Evolutionary conservation across 1,140 invertebrate genomes (phyloP), one percentile per base, ranked within the genome.

Genomic region (Lepeophtheirus salmonis): DNA sequence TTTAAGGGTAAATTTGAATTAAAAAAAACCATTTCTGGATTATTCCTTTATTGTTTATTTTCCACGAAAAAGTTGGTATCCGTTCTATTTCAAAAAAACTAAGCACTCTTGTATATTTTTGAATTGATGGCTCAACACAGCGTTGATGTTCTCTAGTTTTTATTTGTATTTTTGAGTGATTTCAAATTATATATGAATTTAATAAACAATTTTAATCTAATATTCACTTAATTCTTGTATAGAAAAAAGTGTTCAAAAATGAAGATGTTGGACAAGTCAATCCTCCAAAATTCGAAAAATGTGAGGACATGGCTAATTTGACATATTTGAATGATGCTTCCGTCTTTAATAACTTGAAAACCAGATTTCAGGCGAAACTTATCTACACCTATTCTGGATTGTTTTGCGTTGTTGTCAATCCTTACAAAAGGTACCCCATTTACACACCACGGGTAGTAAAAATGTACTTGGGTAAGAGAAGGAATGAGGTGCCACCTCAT

Each of bases 401-500:
- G 25, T 81, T 80, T 70, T 80, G 79, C 66, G 75, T 80, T 20
- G 77, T 76, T 30, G 76, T 80, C 70, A 80, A 80, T 68, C 78
- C 78, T 14, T 80, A 80, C 75, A 77, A 78, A 79, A 83, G 96
- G 69, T 94, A 89, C 78, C 96, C 96, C 67, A 96, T 99, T 73
- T 99, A 99, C 79, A 97, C 91, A 65, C 78, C 79, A 68, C 83
- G 88, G 74, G 94, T 89, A 71, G 89, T 96, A 69, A 88, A 88
- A 75, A 79, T 97, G 70, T 99, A 97, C 83, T 84, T 90, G 77
- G 94, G 95, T 72, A 91, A 91, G 78, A 90, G 96, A 77, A 86
- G 94, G 78, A 96, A 86, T 79, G 96, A 99, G 80, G 89, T 97
- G 67, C 96, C 96, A 71, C 95, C 96, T 64, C 96, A 99, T 76